Evolutionary conservation across 2,888 invertebrate genomes (phyloP).

Genomic region (Desoria tigrina): DNA sequence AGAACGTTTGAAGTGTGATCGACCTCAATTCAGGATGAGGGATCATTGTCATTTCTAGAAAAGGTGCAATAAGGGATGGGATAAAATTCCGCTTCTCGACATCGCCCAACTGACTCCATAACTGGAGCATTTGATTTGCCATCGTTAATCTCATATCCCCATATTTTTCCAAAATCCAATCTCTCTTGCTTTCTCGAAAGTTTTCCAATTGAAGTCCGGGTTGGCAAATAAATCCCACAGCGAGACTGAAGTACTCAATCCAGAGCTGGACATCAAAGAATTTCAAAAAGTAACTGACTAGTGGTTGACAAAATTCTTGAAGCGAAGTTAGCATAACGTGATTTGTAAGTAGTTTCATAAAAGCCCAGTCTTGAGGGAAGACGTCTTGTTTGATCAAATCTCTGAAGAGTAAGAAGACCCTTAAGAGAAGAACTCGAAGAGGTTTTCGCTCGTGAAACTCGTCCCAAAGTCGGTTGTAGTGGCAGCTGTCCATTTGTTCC

Average conservation of each 20-base stretch:
- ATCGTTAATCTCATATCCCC: conserved; percentile 90
- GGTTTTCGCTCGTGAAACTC: conserved; percentile 75
- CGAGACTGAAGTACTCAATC: conserved; percentile 76
- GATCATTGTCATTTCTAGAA: conserved; percentile 88
- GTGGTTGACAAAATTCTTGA: conserved; percentile 83
- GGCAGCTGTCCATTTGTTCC: conserved; percentile 81
- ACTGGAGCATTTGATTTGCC: conserved; percentile 86
- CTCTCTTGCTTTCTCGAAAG: conserved; percentile 76
- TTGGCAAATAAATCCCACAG: conserved; percentile 78
- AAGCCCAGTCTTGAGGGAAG: conserved; percentile 87
- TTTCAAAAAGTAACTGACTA: conserved; percentile 60
- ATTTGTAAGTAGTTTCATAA: conserved; percentile 84
- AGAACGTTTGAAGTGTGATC: conserved; percentile 83
- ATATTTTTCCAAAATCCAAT: conserved; percentile 75
- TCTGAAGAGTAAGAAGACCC: conserved; percentile 76
- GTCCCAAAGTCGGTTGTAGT: conserved; percentile 84
- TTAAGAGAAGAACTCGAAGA: conserved; percentile 80
- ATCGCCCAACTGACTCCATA: conserved; percentile 82
- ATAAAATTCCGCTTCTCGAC: conserved; percentile 69
- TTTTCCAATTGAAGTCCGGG: conserved; percentile 77
- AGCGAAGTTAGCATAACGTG: conserved; percentile 80
- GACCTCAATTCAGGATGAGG: conserved; percentile 81
- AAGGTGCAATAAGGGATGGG: conserved; percentile 89
- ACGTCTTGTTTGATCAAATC: conserved; percentile 77
- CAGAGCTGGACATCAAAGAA: conserved; percentile 63